These are phyloP conservation scores for Torymus auratus DNA, from an alignment of 2,888 invertebrate genomes.

Conservation along the genomic window DNA sequence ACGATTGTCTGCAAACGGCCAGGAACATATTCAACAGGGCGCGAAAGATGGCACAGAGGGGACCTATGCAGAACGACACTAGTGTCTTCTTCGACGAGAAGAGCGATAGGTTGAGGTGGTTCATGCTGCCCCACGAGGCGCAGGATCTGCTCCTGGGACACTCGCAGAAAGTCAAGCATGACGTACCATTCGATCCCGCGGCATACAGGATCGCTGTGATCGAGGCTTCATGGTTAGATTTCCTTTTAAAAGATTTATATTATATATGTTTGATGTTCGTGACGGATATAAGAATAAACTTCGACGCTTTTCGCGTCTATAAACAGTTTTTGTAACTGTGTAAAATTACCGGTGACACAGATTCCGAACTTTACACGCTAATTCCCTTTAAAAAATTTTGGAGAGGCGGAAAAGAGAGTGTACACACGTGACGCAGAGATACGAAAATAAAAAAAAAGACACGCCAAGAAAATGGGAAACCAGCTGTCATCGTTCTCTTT, in stretches of 20 bases:
- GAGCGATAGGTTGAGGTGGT: constrained; percentile 88
- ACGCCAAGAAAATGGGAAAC: too few relatives aligned
- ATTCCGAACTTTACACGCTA: too few relatives aligned
- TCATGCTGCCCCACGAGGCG: constrained; percentile 92
- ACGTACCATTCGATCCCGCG: constrained; percentile 86
- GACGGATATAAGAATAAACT: too few relatives aligned
- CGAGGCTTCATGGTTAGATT: constrained; percentile 50
- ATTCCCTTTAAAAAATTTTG: too few relatives aligned
- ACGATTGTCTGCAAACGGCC: constrained; percentile 88
- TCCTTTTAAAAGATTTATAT: too few relatives aligned
- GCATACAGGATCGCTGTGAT: constrained; percentile 73
- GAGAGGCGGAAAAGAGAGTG: too few relatives aligned
- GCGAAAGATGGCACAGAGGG: constrained; percentile 86
- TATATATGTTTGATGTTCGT: neutral
- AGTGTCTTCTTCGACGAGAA: constrained; percentile 83
- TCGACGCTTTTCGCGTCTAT: too few relatives aligned
- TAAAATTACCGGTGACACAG: too few relatives aligned
- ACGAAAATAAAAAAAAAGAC: too few relatives aligned
- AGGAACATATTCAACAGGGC: constrained; percentile 87
- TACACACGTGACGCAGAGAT: too few relatives aligned
- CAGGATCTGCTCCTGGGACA: constrained; percentile 85
- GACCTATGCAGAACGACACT: constrained; percentile 84
- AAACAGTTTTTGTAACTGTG: too few relatives aligned
- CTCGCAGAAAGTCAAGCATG: constrained; percentile 86
- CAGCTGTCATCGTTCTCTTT: too few relatives aligned